Base-by-base conservation (phyloP, 2,797 vertebrate species). In the Molossus molossus region DNA sequence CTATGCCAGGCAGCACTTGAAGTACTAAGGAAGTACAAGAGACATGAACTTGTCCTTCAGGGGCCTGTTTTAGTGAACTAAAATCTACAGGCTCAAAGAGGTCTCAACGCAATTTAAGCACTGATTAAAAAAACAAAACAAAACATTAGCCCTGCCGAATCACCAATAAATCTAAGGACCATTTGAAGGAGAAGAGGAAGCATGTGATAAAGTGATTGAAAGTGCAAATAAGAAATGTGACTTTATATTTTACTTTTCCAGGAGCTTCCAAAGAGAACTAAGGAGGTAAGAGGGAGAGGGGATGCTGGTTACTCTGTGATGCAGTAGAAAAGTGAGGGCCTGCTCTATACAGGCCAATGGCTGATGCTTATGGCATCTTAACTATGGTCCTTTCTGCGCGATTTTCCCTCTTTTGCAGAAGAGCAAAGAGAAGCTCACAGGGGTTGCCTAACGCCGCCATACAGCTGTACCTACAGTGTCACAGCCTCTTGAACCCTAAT, bases 161-260 rank as follows among this genome's bases (percentile, higher is more conserved):
- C 62, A 67, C 37, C 21, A 11, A 29, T 37, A 48, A 53, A 73
- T 89, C 50, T 33, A 69, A 88, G 53, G 91, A 58, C 23, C 9
- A 13, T 70, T 80, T 82, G 45, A 50, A 77, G 70, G 21, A 65
- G n/a, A 62, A 76, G 21, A 9, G 18, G 25, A 80, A 88, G 45
- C 64, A 1, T 69, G 25, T 15, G 57, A 60, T 65, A 86, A 82
- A 64, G 40, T 27, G 50, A 65, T 67, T 33, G 33, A 81, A 85
- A 70, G 48, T 23, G 40, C 58, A 79, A 58, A 48, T 15, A 75
- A 84, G 67, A 79, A 69, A 60, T 82, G 2, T 83, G 73, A 67
- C 73, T 91, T 83, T 94, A 11, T 27, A 15, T 53, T 80, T 83
- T 60, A 48, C 53, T 89, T 89, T 65, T 89, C 27, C 9, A 18